Evolutionary conservation across 2,797 vertebrate species (phyloP).

Genomic region (Clarias laeviceps): DNA sequence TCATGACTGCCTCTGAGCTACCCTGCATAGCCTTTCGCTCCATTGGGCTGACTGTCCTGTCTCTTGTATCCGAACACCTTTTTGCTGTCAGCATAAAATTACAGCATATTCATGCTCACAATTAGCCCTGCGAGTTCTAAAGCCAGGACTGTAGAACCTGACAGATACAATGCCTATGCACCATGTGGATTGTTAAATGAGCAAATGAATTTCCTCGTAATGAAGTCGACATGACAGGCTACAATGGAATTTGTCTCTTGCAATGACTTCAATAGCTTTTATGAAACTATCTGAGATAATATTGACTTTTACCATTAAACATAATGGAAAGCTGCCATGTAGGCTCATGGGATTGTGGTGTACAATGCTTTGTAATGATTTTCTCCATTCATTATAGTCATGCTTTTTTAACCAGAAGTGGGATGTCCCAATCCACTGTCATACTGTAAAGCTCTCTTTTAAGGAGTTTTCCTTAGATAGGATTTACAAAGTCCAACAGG

Average conservation of each 20-base stretch:
- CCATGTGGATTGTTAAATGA: neutral
- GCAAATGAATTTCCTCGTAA: neutral
- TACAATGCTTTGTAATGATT: neutral
- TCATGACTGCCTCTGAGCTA: neutral
- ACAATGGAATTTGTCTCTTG: neutral
- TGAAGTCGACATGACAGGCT: neutral
- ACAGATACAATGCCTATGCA: neutral
- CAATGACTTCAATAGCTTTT: neutral
- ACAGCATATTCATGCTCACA: neutral
- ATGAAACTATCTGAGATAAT: neutral
- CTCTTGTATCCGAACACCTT: neutral
- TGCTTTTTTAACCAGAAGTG: neutral
- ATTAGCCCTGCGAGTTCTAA: neutral
- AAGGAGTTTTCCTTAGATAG: neutral
- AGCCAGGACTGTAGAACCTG: neutral
- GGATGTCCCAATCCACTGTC: neutral
- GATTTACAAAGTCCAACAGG: neutral
- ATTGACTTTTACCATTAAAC: neutral
- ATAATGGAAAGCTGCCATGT: neutral
- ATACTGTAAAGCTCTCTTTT: neutral
- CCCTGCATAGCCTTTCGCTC: neutral
- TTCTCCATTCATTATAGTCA: neutral
- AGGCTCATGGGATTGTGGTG: neutral
- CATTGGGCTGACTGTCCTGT: neutral
- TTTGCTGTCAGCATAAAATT: conserved; percentile 7